Conservation (phyloP, 1,140 invertebrate species). For the Sycophila sp. region DNA sequence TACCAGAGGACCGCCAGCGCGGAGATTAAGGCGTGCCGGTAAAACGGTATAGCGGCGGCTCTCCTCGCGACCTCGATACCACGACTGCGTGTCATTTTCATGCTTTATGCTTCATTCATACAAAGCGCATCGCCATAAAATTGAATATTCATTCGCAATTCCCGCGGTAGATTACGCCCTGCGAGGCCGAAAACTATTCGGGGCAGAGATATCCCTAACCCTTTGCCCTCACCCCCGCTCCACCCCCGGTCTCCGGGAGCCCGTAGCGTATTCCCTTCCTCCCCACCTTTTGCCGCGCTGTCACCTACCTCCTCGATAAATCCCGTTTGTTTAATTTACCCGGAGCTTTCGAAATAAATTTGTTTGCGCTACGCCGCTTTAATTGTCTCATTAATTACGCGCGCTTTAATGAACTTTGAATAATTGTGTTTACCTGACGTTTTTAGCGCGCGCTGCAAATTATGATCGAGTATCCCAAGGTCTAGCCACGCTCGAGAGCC, state of each 20-base stretch:
- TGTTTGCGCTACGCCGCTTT: conserved; percentile 35
- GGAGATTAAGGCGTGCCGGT: conserved; percentile 5
- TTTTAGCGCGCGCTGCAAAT: conserved; percentile 37
- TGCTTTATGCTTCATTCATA: conserved; percentile 26
- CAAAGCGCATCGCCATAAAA: conserved; percentile 11
- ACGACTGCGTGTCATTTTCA: conserved; percentile 16
- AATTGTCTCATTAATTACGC: conserved; percentile 39
- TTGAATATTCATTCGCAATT: conserved; percentile 23
- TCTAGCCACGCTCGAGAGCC: not conserved
- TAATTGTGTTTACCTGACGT: conserved; percentile 39
- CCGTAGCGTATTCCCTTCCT: not conserved
- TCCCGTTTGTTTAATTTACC: conserved; percentile 35
- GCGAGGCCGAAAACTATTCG: conserved; percentile 8
- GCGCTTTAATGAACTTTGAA: conserved; percentile 39
- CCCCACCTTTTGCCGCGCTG: not conserved
- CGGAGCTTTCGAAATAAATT: conserved; percentile 35
- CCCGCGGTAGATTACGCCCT: not conserved
- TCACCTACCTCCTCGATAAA: not conserved
- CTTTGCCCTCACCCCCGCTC: too few species aligned
- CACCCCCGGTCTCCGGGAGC: too few species aligned
- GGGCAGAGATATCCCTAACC: too few species aligned
- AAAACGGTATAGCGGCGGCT: conserved; percentile 6
- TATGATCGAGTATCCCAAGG: conserved; percentile 35
- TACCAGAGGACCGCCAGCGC: not conserved
- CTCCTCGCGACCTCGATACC: conserved; percentile 50